phyloP scores from a whole-genome alignment of 2,113 vertebrate species.

The Toxotes chatareus region DNA sequence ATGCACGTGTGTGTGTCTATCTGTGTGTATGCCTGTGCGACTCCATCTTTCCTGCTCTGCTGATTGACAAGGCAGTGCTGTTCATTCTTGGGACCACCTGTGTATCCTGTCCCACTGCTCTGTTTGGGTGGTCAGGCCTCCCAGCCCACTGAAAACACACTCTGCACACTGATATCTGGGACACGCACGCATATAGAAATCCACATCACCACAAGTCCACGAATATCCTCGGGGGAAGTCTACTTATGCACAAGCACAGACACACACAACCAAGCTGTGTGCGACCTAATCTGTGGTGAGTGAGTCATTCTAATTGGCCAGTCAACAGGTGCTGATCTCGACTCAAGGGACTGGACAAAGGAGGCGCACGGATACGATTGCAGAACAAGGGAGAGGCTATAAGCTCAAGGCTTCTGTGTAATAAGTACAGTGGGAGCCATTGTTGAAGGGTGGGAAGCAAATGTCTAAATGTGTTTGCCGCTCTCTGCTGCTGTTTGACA shows the following conservation, averaged over 20 bases:
- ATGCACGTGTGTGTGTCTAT: neutral
- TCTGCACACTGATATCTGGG: slow-evolving; percentile 15
- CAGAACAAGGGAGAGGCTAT: slow-evolving; percentile 59
- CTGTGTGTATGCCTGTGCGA: neutral
- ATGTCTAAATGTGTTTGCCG: slow-evolving; percentile 27
- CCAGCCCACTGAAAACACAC: slow-evolving; percentile 41
- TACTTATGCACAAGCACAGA: slow-evolving; percentile 19
- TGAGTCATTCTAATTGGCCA: slow-evolving; percentile 78
- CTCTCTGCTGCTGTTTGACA: slow-evolving; percentile 20
- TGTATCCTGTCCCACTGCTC: slow-evolving; percentile 38
- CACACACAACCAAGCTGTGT: slow-evolving; percentile 44
- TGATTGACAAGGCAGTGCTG: slow-evolving; percentile 72
- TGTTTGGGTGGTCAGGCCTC: slow-evolving; percentile 75
- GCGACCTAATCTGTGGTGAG: slow-evolving; percentile 70
- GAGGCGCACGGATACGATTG: slow-evolving; percentile 53
- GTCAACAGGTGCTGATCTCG: slow-evolving; percentile 78
- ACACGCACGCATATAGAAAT: slow-evolving; percentile 37
- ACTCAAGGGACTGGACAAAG: slow-evolving; percentile 43
- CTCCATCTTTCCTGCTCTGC: slow-evolving; percentile 26
- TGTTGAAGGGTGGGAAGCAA: slow-evolving; percentile 52
- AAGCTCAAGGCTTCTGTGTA: slow-evolving; percentile 68
- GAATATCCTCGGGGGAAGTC: slow-evolving; percentile 62
- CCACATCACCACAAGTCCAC: slow-evolving; percentile 36
- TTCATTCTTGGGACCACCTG: slow-evolving; percentile 72
- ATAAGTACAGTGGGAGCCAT: slow-evolving; percentile 57